Percentiles rank a stretch among this genome's conserved stretches.
phyloP scores from a whole-genome alignment of 2,888 invertebrate genomes.

The Masnerella sp. region DNA sequence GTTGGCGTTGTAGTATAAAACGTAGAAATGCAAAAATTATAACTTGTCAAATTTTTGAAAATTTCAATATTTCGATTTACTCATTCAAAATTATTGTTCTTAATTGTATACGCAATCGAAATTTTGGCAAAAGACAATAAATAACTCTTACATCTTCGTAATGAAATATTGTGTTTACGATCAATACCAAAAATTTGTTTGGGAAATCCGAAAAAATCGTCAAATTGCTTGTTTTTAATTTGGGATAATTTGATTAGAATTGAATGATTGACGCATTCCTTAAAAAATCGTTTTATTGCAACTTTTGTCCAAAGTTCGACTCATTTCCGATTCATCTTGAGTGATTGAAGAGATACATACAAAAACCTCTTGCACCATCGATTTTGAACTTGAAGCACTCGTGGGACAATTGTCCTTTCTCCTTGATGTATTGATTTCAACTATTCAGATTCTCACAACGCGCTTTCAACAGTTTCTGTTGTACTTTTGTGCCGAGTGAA shows the following conservation, averaged over 20 bases:
- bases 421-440: slow-evolving; percentile 39
- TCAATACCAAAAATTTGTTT: too few relatives aligned
- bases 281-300: too few relatives aligned
- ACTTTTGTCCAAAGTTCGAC: not conserved
- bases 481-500: slow-evolving; percentile 8
- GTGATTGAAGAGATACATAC: slow-evolving; percentile 18
- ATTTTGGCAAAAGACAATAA: slow-evolving; percentile 20
- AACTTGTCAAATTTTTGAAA: not conserved
- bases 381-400: slow-evolving; percentile 28
- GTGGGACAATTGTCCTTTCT: slow-evolving; percentile 37
- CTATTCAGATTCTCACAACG: slow-evolving; percentile 26
- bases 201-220: not conserved
- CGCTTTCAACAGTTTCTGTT: slow-evolving; percentile 17
- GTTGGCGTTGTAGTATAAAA: too few relatives aligned
- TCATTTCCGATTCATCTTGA: slow-evolving; percentile 17
- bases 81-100: not conserved
- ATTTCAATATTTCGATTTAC: too few relatives aligned
- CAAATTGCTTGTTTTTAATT: too few relatives aligned
- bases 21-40: too few relatives aligned
- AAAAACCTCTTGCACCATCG: slow-evolving; percentile 24
- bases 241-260: too few relatives aligned
- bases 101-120: not conserved
- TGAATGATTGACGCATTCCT: too few relatives aligned
- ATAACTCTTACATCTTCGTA: slow-evolving; percentile 46
- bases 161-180: slow-evolving; percentile 47